Conservation (phyloP, 2,888 invertebrate species). For the Coelinius sp. region DNA sequence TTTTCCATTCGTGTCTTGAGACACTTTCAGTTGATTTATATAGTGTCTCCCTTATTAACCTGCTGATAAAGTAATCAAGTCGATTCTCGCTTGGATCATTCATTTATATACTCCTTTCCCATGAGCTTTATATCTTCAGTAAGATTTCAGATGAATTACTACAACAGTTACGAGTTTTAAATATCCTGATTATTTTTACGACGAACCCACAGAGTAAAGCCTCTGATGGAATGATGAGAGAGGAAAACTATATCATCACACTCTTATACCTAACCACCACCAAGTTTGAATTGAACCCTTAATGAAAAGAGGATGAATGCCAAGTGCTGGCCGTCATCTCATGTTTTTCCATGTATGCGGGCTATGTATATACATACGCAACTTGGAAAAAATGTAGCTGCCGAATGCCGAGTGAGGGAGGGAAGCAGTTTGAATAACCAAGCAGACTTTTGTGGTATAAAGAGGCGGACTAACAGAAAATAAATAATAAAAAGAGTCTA, state of each 20-base stretch:
- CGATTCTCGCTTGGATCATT: no score
- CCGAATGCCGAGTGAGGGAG: conserved; percentile 8
- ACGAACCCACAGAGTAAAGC: no score
- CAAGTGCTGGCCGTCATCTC: conserved; percentile 41
- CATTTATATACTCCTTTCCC: no score
- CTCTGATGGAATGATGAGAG: no score
- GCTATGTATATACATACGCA: not conserved
- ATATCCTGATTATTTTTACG: no score
- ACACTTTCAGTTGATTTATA: no score
- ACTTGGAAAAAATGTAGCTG: not conserved
- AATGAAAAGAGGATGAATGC: conserved; percentile 63
- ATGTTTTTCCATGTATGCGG: not conserved
- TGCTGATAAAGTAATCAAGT: no score
- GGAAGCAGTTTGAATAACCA: conserved; percentile 2
- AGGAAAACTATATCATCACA: no score
- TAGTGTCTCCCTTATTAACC: no score
- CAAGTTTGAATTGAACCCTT: conserved; percentile 42
- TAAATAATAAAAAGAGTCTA: conserved; percentile 35
- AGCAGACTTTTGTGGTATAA: conserved; percentile 30
- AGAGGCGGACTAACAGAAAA: conserved; percentile 28
- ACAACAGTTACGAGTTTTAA: not conserved
- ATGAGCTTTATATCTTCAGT: no score
- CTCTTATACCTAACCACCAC: no score
- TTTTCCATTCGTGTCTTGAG: not conserved
- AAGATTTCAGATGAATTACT: not conserved